Conservation (phyloP, 2,113 vertebrate species). For the Phodopus roborovskii region DNA sequence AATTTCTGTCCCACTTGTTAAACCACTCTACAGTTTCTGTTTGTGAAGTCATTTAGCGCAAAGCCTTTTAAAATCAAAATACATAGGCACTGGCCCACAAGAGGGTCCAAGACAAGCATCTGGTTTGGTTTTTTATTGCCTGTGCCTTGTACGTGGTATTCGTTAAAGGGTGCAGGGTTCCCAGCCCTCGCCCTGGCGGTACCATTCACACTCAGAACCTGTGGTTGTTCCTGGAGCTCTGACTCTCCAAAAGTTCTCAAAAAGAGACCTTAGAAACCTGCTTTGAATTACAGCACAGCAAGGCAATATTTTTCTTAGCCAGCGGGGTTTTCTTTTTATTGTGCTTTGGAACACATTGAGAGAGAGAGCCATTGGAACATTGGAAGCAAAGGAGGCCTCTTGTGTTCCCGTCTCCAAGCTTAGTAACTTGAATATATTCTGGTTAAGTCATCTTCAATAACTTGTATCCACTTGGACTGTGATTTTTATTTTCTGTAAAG, state of each 20-base stretch:
- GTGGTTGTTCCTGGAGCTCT: constrained; percentile 51
- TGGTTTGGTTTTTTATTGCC: not conserved
- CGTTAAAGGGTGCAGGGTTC: not conserved
- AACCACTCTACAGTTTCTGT: not conserved
- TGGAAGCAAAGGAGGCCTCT: constrained; percentile 50
- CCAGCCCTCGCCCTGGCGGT: not conserved
- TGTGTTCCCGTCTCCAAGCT: constrained; percentile 55
- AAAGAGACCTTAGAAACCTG: constrained; percentile 73
- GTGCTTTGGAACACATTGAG: constrained; percentile 58
- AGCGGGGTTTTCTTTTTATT: constrained; percentile 63
- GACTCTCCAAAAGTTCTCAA: constrained; percentile 46
- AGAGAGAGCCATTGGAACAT: constrained; percentile 58
- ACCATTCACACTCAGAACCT: constrained; percentile 14
- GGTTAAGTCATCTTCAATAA: constrained; percentile 72
- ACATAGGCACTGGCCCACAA: not conserved
- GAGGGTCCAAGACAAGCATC: not conserved
- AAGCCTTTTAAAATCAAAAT: not conserved
- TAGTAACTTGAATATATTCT: constrained; percentile 69
- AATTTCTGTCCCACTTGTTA: not conserved
- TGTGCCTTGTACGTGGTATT: not conserved
- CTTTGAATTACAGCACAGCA: constrained; percentile 71
- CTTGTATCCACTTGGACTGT: constrained; percentile 40
- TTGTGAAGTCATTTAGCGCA: not conserved
- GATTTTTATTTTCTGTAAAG: constrained; percentile 68
- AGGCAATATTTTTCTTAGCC: constrained; percentile 71